Conservation (phyloP, 2,888 invertebrate species). For the Aquatica leii region DNA sequence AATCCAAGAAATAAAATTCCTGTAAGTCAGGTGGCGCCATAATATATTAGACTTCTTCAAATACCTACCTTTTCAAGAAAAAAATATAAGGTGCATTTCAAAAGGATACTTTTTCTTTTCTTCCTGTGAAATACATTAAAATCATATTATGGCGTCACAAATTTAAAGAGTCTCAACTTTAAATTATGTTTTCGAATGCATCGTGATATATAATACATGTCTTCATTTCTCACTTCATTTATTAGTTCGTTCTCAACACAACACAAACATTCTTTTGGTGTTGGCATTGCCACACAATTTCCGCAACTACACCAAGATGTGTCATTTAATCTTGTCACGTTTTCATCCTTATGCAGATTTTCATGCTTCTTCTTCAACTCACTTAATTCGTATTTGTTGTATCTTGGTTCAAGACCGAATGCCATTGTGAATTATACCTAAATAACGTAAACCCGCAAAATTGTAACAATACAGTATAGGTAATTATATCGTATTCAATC, state of each 20-base stretch:
- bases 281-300: background rate
- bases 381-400: background rate
- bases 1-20: conserved; percentile 9
- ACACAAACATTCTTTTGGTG: background rate
- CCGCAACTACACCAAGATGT: background rate
- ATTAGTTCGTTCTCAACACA: conserved; percentile 1
- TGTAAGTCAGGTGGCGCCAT: background rate
- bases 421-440: background rate
- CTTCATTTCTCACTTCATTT: background rate
- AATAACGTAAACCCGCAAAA: background rate
- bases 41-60: background rate
- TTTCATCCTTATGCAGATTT: background rate
- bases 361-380: background rate
- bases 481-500: background rate
- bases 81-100: conserved; percentile 1
- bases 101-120: background rate
- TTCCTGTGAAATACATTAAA: background rate
- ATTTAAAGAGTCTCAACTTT: background rate
- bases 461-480: background rate
- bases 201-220: background rate
- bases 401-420: background rate
- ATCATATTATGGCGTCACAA: background rate
- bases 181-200: conserved; percentile 7
- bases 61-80: background rate
- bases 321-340: background rate